phyloP scores from a whole-genome alignment of 2,113 vertebrate genomes.

The Gopherus evgoodei region DNA sequence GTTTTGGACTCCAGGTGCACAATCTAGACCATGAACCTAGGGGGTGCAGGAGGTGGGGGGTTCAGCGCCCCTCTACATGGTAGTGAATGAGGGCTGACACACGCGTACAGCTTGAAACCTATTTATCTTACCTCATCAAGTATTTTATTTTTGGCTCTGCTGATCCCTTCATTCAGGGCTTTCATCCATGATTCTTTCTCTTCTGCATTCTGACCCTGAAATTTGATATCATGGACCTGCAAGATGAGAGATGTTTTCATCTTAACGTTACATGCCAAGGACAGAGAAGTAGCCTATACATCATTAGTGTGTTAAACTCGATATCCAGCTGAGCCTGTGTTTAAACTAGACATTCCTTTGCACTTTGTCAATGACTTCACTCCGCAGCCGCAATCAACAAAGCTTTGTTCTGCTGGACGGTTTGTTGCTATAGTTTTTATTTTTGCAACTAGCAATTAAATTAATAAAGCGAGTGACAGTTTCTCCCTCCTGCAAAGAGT shows the following conservation, averaged over 20 bases:
- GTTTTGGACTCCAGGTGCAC: accelerated
- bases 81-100: background rate
- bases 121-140: conserved; percentile 90
- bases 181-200: conserved; percentile 97
- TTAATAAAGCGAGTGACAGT: conserved; percentile 16
- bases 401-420: conserved; percentile 11
- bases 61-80: background rate
- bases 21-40: background rate
- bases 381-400: background rate
- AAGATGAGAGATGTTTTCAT: conserved; percentile 24
- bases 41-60: background rate
- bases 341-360: conserved; percentile 73
- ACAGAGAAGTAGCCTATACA: background rate
- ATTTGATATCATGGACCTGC: conserved; percentile 92
- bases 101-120: background rate
- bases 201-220: conserved; percentile 87
- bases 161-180: conserved; percentile 91
- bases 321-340: conserved; percentile 50
- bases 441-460: conserved; percentile 24
- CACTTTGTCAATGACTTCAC: conserved; percentile 53
- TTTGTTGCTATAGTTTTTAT: conserved; percentile 51
- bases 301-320: background rate
- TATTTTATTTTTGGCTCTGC: conserved; percentile 91
- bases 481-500: conserved; percentile 2
- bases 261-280: background rate